A percentile compares a stretch with the other conserved stretches of the same genome.
Evolutionary conservation across 2,797 vertebrate species (phyloP).

Genomic region (Avahi laniger): DNA sequence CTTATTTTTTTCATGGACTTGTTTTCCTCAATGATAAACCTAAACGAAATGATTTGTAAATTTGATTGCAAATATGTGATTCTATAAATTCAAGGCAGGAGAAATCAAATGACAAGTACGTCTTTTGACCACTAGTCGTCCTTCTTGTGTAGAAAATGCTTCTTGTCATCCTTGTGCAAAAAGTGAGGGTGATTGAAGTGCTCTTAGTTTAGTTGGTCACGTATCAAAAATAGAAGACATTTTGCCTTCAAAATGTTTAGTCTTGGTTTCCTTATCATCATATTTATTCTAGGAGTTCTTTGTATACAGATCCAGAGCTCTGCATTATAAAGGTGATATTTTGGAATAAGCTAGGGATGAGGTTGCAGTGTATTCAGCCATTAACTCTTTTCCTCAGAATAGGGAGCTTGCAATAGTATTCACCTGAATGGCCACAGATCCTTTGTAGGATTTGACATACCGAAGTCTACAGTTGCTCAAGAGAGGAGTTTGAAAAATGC

Average conservation of each 20-base stretch:
- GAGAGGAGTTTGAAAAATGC: not conserved
- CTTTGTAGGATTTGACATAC: not conserved
- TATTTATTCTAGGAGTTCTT: not conserved
- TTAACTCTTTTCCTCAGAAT: not conserved
- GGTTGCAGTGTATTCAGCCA: not conserved
- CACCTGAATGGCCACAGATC: not conserved
- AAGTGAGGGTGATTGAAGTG: not conserved
- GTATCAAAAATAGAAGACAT: not conserved
- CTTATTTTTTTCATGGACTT: not conserved
- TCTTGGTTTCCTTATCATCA: not conserved
- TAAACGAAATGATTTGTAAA: not conserved
- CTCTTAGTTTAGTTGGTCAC: not conserved
- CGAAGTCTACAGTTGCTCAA: not conserved
- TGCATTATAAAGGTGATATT: not conserved
- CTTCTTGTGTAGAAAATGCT: constrained; percentile 60
- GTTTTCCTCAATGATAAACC: not conserved
- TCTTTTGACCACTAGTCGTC: constrained; percentile 75
- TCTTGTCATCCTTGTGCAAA: constrained; percentile 69
- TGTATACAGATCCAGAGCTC: not conserved
- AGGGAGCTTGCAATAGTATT: not conserved
- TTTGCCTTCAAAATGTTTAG: not conserved
- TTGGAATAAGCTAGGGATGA: not conserved
- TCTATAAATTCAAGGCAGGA: not conserved
- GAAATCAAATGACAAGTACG: not conserved
- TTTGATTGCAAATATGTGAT: not conserved